phyloP scores from a whole-genome alignment of 2,888 invertebrate species.

The Polymixis flavicincta region DNA sequence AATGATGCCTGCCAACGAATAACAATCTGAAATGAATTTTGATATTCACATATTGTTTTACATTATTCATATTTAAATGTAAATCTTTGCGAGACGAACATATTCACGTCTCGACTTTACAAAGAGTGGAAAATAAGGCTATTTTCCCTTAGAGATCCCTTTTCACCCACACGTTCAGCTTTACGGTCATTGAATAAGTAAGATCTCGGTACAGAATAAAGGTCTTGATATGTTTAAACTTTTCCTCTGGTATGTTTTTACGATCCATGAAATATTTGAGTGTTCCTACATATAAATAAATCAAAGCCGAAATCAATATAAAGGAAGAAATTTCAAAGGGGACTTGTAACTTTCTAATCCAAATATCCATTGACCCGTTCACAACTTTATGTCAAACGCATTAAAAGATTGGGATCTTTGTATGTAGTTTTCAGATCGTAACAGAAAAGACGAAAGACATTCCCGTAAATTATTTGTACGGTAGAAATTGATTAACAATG shows the following conservation, averaged over 20 bases:
- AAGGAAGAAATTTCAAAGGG: conserved; percentile 4
- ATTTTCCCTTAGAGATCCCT: conserved; percentile 38
- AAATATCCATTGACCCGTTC: conserved; percentile 22
- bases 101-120: conserved; percentile 38
- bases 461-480: conserved; percentile 11
- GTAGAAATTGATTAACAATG: conserved; percentile 3
- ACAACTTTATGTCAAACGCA: conserved; percentile 19
- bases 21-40: conserved; percentile 31
- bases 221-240: conserved; percentile 25
- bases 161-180: conserved; percentile 44
- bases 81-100: conserved; percentile 20
- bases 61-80: conserved; percentile 40
- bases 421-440: conserved; percentile 3
- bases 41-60: conserved; percentile 39
- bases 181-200: conserved; percentile 58
- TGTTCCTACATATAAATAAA: conserved; percentile 28
- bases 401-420: conserved; percentile 8
- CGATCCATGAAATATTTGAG: conserved; percentile 37
- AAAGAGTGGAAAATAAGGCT: conserved; percentile 45
- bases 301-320: conserved; percentile 24
- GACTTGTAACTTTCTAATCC: conserved; percentile 25
- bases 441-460: conserved; percentile 6
- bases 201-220: conserved; percentile 40
- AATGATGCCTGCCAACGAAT: conserved; percentile 19
- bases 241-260: conserved; percentile 29